These are phyloP conservation scores for Trichoplusia ni DNA, from an alignment of 1,140 invertebrate species.

Conservation along the genomic window DNA sequence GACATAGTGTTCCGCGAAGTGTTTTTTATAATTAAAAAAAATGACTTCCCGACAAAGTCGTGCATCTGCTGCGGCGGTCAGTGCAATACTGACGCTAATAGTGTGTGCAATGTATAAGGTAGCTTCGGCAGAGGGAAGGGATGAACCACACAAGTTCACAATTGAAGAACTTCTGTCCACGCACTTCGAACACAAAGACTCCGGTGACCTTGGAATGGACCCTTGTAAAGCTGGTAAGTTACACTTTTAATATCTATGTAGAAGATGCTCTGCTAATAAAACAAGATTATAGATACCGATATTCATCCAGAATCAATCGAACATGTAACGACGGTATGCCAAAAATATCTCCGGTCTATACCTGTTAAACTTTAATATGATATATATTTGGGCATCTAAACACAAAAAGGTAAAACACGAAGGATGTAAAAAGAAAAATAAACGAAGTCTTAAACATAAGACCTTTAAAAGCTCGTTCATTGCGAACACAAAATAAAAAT, in stretches of 20 bases:
- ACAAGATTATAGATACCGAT: not conserved
- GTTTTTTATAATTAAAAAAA: conserved; percentile 45
- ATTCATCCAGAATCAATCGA: too few species aligned
- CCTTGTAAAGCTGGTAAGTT: conserved; percentile 92
- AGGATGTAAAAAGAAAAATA: too few species aligned
- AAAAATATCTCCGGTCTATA: too few species aligned
- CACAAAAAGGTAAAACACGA: too few species aligned
- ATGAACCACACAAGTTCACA: conserved; percentile 82
- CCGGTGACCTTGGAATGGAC: conserved; percentile 90
- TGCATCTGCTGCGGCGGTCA: conserved; percentile 44
- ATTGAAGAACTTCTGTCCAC: conserved; percentile 86
- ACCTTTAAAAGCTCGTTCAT: too few species aligned
- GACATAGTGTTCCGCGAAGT: conserved; percentile 51
- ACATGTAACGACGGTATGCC: too few species aligned
- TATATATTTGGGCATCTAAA: too few species aligned
- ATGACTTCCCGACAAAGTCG: conserved; percentile 58
- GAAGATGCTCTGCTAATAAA: not conserved
- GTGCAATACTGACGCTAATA: conserved; percentile 53
- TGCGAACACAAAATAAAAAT: not conserved
- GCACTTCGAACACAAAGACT: conserved; percentile 85
- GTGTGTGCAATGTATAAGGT: conserved; percentile 47
- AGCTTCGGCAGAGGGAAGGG: conserved; percentile 56
- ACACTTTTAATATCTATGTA: not conserved
- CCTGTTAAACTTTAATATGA: too few species aligned
- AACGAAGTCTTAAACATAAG: too few species aligned